Percentiles rank a stretch among this genome's conserved stretches.
phyloP scores from a whole-genome alignment of 2,888 invertebrate genomes.

The Brachypalpus laphriformis region DNA sequence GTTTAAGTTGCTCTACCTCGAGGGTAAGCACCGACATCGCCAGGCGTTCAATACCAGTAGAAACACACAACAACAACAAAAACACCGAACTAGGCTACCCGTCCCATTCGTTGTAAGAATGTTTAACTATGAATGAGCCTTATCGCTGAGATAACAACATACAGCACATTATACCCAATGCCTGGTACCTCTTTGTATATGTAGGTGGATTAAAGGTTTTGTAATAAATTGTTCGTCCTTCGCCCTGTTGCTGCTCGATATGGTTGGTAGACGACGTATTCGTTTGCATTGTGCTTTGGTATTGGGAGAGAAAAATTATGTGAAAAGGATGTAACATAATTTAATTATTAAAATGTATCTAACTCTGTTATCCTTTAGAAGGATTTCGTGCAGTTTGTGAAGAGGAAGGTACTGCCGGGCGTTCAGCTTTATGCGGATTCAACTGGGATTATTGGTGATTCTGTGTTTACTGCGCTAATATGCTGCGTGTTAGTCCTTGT shows the following conservation, averaged over 20 bases:
- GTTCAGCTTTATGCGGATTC: constrained; percentile 1
- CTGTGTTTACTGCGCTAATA: constrained; percentile 39
- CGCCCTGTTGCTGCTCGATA: constrained; percentile 32
- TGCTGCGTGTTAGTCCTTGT: constrained; percentile 22
- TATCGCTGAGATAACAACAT: constrained; percentile 44
- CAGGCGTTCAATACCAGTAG: constrained; percentile 6
- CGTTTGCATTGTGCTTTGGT: background rate
- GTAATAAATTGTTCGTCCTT: constrained; percentile 60
- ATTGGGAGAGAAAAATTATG: constrained; percentile 32
- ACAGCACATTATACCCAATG: background rate
- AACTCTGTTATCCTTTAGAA: constrained; percentile 22
- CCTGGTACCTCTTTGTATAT: constrained; percentile 1
- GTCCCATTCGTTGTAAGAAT: constrained; percentile 53
- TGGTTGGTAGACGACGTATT: constrained; percentile 16
- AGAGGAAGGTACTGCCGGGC: background rate
- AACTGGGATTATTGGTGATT: constrained; percentile 49
- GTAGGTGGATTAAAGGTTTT: constrained; percentile 63
- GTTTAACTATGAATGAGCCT: constrained; percentile 55
- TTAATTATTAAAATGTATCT: constrained; percentile 68
- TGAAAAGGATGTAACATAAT: constrained; percentile 55
- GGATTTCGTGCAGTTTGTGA: constrained; percentile 10
- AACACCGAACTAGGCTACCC: constrained; percentile 31
- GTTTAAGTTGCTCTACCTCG: constrained; percentile 22
- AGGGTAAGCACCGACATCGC: constrained; percentile 37
- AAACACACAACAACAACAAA: constrained; percentile 22